Base-by-base conservation (phyloP, 53 echinoderm and acorn worm species). In the Zoroaster sp. region DNA sequence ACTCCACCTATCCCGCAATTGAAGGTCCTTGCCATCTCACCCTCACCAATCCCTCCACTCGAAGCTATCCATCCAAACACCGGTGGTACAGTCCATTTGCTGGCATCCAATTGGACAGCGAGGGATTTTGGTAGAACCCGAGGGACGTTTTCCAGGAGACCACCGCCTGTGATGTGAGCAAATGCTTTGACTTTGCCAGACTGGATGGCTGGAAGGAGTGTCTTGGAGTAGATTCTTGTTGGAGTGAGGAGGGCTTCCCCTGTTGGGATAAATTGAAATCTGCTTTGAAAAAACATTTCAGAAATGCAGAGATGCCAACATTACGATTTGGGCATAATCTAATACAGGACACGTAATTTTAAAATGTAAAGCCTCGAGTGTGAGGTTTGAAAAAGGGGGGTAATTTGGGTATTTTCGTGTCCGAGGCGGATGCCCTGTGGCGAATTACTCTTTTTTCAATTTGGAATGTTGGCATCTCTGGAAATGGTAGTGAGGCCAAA, bases 161-260 rank as follows among this genome's bases (percentile, higher is more conserved):
- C 96, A n/a, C 99, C 99, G 0, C 99, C 99, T 20, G 99, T 99
- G 91, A 99, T 99, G 91, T 99, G 99, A 39, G 99, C 96, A 72
- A 94, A 99, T 35, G 99, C 99, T 93, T 99, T 99, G 83, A 96
- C 93, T 39, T 81, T 89, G 21, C 89, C 90, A 7, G 91, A 83
- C 17, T 88, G 74, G 81, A 99, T 89, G 51, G 92, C 90, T 20
- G 99, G 99, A 39, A 99, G 82, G 30, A 99, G 89, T 14, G 93
- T 77, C 90, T 96, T 94, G 90, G 93, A 89, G 89, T 99, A 99
- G 47, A 99, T 96, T 87, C 90, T 96, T 39, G 99, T 99, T 78
- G 99, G 99, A 9, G 94, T 93, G 49, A 99, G 80, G 49, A 99
- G 83, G 38, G 91, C 93, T 43, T 94, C 94, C 73, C 99, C 99